Evolutionary conservation across 2,888 invertebrate genomes (phyloP).

Genomic region (Trichopria drosophilae): DNA sequence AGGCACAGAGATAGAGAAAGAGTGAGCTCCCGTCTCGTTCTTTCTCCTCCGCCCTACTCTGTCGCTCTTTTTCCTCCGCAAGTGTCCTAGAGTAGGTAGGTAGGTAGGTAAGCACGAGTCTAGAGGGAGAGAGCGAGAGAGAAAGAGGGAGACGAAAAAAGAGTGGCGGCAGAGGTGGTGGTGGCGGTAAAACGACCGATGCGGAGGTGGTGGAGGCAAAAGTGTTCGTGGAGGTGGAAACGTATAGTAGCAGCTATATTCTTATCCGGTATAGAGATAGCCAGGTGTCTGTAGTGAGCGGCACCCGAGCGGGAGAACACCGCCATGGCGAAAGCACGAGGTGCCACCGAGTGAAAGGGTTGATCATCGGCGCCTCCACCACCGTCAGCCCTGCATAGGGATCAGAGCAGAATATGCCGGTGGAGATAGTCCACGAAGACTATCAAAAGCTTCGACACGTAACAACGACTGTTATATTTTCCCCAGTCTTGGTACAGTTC

Average conservation of each 20-base stretch:
- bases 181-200: constrained; percentile 31
- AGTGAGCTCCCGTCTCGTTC: constrained; percentile 25
- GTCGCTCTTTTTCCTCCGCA: constrained; percentile 18
- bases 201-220: constrained; percentile 30
- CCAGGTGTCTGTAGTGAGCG: constrained; percentile 12
- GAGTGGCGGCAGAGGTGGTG: constrained; percentile 21
- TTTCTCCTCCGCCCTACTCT: constrained; percentile 19
- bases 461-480: not conserved
- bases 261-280: constrained; percentile 2
- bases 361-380: constrained; percentile 4
- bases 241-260: constrained; percentile 14
- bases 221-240: constrained; percentile 31
- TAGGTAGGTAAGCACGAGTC: constrained; percentile 41
- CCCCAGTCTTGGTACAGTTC: constrained; percentile 26
- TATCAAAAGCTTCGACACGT: too few relatives aligned
- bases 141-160: constrained; percentile 55
- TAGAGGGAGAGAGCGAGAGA: constrained; percentile 30
- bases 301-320: not conserved
- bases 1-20: too few relatives aligned
- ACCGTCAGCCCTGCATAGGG: constrained; percentile 6
- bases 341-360: constrained; percentile 25
- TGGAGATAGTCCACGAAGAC: too few relatives aligned
- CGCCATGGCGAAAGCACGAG: not conserved
- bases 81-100: constrained; percentile 32
- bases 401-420: too few relatives aligned